These are phyloP conservation scores for Pecten maximus DNA, from an alignment of 2,888 invertebrate genomes.

Conservation along the genomic window DNA sequence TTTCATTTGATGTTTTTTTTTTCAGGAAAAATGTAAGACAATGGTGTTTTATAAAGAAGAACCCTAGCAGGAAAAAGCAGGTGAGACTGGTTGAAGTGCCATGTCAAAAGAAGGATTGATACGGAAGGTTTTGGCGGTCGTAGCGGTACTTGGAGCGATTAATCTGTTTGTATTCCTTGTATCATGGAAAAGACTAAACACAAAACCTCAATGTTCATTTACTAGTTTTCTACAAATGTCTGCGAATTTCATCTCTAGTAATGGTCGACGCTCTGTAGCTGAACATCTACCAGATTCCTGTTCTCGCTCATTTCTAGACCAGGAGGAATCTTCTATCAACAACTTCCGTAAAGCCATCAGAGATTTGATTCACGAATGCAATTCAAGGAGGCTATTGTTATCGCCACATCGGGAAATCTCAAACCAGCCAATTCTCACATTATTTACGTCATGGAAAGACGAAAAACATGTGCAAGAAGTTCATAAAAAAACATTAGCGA, in stretches of 20 bases:
- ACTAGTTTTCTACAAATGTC: neutral
- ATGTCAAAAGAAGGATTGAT: neutral
- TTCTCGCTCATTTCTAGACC: neutral
- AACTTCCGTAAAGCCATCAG: neutral
- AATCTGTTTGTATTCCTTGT: neutral
- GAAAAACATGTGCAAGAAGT: conserved; percentile 55
- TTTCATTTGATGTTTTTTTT: neutral
- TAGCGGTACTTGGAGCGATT: neutral
- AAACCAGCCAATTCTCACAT: conserved; percentile 41
- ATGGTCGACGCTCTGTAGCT: neutral
- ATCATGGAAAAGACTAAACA: conserved; percentile 4
- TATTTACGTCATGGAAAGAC: conserved; percentile 52
- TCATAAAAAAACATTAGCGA: conserved; percentile 63
- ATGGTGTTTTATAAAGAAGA: neutral
- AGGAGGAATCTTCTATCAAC: neutral
- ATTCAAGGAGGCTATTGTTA: neutral
- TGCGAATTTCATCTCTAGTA: neutral
- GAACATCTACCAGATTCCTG: neutral
- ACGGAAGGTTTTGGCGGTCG: neutral
- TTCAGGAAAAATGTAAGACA: neutral
- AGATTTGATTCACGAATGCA: neutral
- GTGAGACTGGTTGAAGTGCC: neutral
- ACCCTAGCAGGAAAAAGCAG: neutral
- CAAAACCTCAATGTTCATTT: neutral
- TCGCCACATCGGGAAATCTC: neutral